Evolutionary conservation across 1,140 invertebrate species (phyloP), one percentile per base, ranked within the genome.

Genomic region (Gryllus bimaculatus): DNA sequence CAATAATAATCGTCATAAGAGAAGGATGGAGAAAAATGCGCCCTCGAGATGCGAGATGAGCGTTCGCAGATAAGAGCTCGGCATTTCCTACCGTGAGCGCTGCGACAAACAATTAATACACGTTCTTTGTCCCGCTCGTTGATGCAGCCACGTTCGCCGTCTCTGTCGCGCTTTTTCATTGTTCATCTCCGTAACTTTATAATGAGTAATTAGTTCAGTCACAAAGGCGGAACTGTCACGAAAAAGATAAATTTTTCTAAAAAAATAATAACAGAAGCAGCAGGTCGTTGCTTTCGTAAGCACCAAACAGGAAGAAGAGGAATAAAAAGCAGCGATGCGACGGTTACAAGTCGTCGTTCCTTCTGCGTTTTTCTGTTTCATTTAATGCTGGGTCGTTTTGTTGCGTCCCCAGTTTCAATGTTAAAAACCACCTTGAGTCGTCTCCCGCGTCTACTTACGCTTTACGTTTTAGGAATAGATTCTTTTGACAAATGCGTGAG

Each of bases 191-290:
- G 54, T 66, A 66, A 66, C 54, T 66, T 66, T 66, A 66, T 66
- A 66, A 66, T 66, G 54, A 66, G 54, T 66, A 66, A 66, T 66
- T 66, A 66, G 54, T 66, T 66, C 54, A 66, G 54, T 66, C 54
- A 66, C 54, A 66, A 66, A 10, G 10, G 54, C 54, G 54, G 54
- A 66, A 66, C 54, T 66, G 54, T 66, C 54, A 66, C 54, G 54
- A 13, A 66, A 66, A 66, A 66, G 54, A 66, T 66, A 66, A 66
- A 66, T 66, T 66, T 66, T 66, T 66, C 10, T 66, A 18, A 66
- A 66, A 66, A 66, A 66, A 66, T 13, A 66, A 18, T 13, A 66
- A 66, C 10, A 18, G 54, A 66, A 18, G 54, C 18, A 3, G 54
- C 10, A 13, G 54, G 54, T 66, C 54, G 54, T 66, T 66, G 10